These are phyloP conservation scores for Temnothorax nylanderi DNA, from an alignment of 1,140 invertebrate species.

Conservation along the genomic window DNA sequence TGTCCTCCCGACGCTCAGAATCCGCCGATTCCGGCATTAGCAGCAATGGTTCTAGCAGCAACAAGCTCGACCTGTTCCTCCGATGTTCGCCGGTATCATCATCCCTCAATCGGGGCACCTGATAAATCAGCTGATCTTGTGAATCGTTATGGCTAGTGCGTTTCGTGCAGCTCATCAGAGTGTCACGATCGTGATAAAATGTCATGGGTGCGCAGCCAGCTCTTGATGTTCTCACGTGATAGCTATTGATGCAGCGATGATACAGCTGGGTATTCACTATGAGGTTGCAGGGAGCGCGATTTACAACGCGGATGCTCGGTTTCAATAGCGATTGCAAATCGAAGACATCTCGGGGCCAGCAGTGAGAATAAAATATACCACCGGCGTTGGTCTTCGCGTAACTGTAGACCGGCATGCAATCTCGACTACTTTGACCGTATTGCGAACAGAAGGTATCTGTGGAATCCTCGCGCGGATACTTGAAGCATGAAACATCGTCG, in stretches of 20 bases:
- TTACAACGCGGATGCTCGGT: conserved; percentile 69
- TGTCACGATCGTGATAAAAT: conserved; percentile 60
- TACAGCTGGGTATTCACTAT: conserved; percentile 67
- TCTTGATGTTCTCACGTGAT: conserved; percentile 73
- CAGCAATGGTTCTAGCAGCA: conserved; percentile 85
- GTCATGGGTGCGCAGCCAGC: conserved; percentile 63
- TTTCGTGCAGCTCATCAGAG: conserved; percentile 53
- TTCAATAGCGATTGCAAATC: conserved; percentile 67
- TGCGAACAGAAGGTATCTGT: conserved; percentile 26
- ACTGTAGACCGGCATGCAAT: conserved; percentile 79
- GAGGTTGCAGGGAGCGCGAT: neutral
- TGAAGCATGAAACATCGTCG: conserved; percentile 71
- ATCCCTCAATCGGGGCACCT: conserved; percentile 39
- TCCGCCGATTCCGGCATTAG: conserved; percentile 78
- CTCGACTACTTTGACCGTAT: conserved; percentile 32
- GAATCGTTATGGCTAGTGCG: conserved; percentile 64
- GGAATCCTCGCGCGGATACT: conserved; percentile 28
- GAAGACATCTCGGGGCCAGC: conserved; percentile 55
- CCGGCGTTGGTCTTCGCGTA: conserved; percentile 71
- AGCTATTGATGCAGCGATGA: conserved; percentile 69
- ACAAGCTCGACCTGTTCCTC: conserved; percentile 78
- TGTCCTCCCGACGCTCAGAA: conserved; percentile 62
- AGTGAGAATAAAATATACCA: conserved; percentile 77
- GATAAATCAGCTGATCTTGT: conserved; percentile 71
- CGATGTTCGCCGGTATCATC: conserved; percentile 65